Evolutionary conservation across 2,113 vertebrate genomes (phyloP).

Genomic region (Sphaerodactylus townsendi): DNA sequence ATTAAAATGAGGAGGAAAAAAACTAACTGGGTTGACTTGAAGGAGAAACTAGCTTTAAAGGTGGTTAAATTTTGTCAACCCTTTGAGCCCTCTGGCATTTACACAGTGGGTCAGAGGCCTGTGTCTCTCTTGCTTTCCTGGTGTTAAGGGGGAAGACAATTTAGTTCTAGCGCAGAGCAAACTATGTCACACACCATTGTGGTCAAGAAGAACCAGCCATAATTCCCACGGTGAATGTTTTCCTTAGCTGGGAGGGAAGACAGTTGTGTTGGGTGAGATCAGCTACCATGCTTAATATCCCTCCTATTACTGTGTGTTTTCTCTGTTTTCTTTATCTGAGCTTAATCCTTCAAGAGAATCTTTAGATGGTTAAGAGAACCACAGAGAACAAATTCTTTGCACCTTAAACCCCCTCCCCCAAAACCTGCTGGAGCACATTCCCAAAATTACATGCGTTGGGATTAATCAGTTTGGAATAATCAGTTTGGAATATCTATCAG

Average conservation of each 20-base stretch:
- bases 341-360: background rate
- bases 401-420: background rate
- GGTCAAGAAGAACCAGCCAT: background rate
- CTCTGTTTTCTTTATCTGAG: background rate
- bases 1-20: background rate
- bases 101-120: background rate
- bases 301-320: rapidly evolving
- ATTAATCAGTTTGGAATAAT: background rate
- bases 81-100: background rate
- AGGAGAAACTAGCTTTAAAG: background rate
- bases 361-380: background rate
- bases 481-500: background rate
- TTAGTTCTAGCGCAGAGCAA: background rate
- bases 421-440: background rate
- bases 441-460: background rate
- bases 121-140: background rate
- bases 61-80: background rate
- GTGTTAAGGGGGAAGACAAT: background rate
- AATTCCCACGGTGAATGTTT: background rate
- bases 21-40: constrained; percentile 2
- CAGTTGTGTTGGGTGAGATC: background rate
- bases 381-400: background rate
- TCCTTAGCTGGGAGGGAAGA: background rate
- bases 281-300: background rate
- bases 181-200: background rate